A percentile compares a stretch with the other conserved stretches of the same genome.
These are phyloP conservation scores for Bovichtus variegatus DNA, from an alignment of 2,797 vertebrate species.

Conservation along the genomic window DNA sequence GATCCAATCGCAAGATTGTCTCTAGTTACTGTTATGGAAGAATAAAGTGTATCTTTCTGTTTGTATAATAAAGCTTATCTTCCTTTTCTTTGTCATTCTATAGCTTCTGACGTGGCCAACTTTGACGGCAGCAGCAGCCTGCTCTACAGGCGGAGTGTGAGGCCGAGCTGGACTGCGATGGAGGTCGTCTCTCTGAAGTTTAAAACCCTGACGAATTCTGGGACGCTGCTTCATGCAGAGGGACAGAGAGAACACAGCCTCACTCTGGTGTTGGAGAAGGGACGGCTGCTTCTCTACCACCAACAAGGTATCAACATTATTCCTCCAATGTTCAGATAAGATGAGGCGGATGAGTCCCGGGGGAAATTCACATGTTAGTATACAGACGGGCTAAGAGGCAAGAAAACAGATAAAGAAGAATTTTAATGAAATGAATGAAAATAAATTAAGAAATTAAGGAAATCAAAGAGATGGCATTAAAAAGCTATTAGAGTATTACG, in stretches of 20 bases:
- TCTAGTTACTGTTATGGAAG: no score
- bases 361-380: background rate
- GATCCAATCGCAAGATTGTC: no score
- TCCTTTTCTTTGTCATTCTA: background rate
- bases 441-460: background rate
- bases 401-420: background rate
- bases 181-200: slow-evolving; percentile 95
- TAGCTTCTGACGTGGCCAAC: slow-evolving; percentile 93
- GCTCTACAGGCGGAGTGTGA: slow-evolving; percentile 92
- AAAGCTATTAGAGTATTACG: no score
- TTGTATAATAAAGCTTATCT: background rate
- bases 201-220: slow-evolving; percentile 92
- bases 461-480: no score
- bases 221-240: slow-evolving; percentile 93
- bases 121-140: slow-evolving; percentile 94
- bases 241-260: slow-evolving; percentile 93
- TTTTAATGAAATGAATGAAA: background rate
- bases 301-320: slow-evolving; percentile 87
- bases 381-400: background rate
- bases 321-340: background rate
- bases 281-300: slow-evolving; percentile 90
- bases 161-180: slow-evolving; percentile 89
- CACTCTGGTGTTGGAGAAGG: slow-evolving; percentile 91
- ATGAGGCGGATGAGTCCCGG: background rate
- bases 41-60: background rate